Base-by-base conservation (phyloP, 2,797 vertebrate species). In the Bufotes viridis region DNA sequence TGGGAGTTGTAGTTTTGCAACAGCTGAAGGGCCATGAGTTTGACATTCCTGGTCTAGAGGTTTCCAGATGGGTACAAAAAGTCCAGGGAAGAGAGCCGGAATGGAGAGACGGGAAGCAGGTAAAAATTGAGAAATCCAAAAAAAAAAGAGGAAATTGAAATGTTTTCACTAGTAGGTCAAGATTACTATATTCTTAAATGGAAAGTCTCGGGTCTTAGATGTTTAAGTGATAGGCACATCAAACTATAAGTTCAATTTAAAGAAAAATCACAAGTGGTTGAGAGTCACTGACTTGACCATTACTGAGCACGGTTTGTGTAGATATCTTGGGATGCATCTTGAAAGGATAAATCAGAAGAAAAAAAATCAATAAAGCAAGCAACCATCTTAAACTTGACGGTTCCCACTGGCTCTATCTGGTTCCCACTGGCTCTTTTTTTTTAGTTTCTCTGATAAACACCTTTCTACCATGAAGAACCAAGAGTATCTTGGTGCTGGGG, bases 351-450 rank as follows among this genome's bases (percentile, higher is more conserved):
- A 34, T 29, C 2, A 20, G 8, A 84, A 76, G 34, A 51, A 29
- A 69, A 34, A 14, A 34, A 12, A 72, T 57, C 22, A 63, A 42
- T 63, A 76, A 11, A 26, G 57, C 18, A 24, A 49, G 49, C 70
- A 26, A 13, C 42, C 57, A 55, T 69, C 60, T 22, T 58, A 61
- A n/a, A 76, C 72, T 85, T 85, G 83, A 76, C 57, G 22, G 70
- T 61, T 85, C 83, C 83, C 83, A 63, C n/a, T 10, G 51, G 20
- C 76, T 81, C 42, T 51, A 20, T 67, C 42, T n/a, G n/a, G n/a
- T n/a, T n/a, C n/a, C n/a, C n/a, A n/a, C 22, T 49, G 24, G 60
- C 22, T 26, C 18, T 29, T 17, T 14, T 29, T 8, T 24, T 79
- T 63, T 24, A 29, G 14, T 26, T 20, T 20, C 24, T 80, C 26